Evolutionary conservation across 2,113 vertebrate genomes (phyloP), one percentile per base, ranked within the genome.

Genomic region (Perca fluviatilis): DNA sequence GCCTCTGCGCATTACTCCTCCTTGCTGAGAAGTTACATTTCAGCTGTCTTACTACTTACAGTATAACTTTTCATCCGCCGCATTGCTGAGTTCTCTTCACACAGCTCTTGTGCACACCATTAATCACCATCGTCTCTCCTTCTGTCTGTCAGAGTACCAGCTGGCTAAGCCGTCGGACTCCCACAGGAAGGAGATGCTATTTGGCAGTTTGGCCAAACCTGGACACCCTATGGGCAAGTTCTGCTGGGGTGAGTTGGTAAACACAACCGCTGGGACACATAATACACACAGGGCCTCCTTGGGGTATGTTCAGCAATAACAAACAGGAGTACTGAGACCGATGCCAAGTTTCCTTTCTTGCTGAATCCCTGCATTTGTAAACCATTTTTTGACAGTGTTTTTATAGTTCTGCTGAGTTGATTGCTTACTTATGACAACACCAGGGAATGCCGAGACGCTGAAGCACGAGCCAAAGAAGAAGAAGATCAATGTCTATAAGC

Each of bases 181-280:
- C 80, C 97, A 98, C 92, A 96, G 98, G 90, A 99, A 98, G 84
- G 97, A 99, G 91, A 99, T 99, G 97, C 94, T 99, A 1, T 99
- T 99, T 94, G 98, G 98, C 90, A 98, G 98, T 88, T 96, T 99
- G 87, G 98, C 98, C 88, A 98, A 96, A 91, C 93, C 96, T 83
- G 97, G 96, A 81, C 97, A 99, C 95, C 98, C 98, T 49, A 99
- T 99, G 98, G 97, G 97, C 83, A 99, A 99, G 83, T 99, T 99
- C 94, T 98, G 96, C 93, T 99, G 98, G 97, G 98, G 98, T 99
- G 95, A 95, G 95, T 92, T 54, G 72, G 76, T 66, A 80, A 80
- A 82, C 86, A 82, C 63, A 84, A 74, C 86, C 51, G 14, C 88
- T 85, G 89, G 88, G 85, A 92, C 80, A 65, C 60, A 63, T 50